phyloP scores from a whole-genome alignment of 2,888 invertebrate species.

The Mythimna vitellina region DNA sequence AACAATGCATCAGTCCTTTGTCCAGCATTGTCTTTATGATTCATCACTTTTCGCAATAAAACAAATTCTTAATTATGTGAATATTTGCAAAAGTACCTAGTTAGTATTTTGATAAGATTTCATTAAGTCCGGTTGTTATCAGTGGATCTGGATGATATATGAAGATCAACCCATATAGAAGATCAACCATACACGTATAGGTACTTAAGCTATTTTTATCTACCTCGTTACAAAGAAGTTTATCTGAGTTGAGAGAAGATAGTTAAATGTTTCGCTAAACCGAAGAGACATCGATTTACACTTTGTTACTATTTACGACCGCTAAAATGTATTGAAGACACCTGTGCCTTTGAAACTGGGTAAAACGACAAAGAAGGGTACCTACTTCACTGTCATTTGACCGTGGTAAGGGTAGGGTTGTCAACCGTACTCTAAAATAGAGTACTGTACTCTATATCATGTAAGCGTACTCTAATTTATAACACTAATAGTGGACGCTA shows the following conservation, averaged over 20 bases:
- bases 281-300: conserved; percentile 11
- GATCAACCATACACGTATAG: background rate
- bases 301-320: conserved; percentile 17
- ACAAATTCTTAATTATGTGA: background rate
- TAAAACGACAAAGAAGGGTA: background rate
- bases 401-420: background rate
- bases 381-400: background rate
- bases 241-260: background rate
- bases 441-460: too few species aligned
- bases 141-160: background rate
- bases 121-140: conserved; percentile 32
- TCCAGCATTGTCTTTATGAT: conserved; percentile 37
- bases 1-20: conserved; percentile 49
- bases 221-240: background rate
- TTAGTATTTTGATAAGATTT: conserved; percentile 30
- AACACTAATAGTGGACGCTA: too few species aligned
- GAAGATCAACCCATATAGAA: conserved; percentile 1
- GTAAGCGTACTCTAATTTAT: too few species aligned
- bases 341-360: conserved; percentile 24
- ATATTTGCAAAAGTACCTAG: background rate
- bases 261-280: background rate
- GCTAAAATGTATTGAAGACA: conserved; percentile 25
- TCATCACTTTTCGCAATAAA: conserved; percentile 36
- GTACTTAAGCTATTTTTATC: background rate
- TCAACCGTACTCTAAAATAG: too few species aligned